Evolutionary conservation across 2,797 vertebrate genomes (phyloP).

Genomic region (Halcyon smyrnensis): DNA sequence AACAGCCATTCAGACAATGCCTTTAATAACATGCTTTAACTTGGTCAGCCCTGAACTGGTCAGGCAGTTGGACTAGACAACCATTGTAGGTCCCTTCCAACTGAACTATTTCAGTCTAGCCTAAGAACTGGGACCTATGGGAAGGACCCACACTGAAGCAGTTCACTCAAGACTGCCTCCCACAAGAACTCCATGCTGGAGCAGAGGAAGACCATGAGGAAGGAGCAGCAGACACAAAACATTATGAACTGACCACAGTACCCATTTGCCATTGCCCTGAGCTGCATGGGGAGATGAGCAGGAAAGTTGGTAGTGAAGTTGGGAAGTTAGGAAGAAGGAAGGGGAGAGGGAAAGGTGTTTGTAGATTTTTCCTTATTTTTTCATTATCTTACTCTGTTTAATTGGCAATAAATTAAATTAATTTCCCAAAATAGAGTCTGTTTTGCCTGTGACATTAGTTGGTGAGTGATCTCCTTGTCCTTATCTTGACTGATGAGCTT

Average conservation of each 20-base stretch:
- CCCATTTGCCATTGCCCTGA: too few species aligned
- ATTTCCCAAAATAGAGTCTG: not conserved
- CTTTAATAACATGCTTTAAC: not conserved
- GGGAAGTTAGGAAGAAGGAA: not conserved
- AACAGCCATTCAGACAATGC: not conserved
- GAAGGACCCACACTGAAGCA: too few species aligned
- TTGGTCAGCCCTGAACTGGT: not conserved
- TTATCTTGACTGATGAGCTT: rapidly evolving
- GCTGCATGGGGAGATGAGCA: too few species aligned
- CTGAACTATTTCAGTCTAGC: not conserved
- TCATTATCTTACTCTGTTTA: not conserved
- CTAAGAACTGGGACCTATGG: too few species aligned
- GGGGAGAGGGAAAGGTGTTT: not conserved
- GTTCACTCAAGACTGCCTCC: too few species aligned
- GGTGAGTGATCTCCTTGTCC: not conserved
- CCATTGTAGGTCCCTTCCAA: not conserved
- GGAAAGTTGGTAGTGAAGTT: not conserved
- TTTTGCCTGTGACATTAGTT: not conserved
- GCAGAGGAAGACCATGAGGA: too few species aligned
- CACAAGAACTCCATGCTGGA: too few species aligned
- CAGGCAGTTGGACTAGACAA: not conserved
- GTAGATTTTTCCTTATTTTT: not conserved
- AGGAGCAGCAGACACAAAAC: too few species aligned
- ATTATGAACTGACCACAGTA: too few species aligned
- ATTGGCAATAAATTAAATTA: not conserved